These are phyloP conservation scores for Zygaena filipendulae DNA, from an alignment of 2,888 invertebrate species.

Conservation along the genomic window DNA sequence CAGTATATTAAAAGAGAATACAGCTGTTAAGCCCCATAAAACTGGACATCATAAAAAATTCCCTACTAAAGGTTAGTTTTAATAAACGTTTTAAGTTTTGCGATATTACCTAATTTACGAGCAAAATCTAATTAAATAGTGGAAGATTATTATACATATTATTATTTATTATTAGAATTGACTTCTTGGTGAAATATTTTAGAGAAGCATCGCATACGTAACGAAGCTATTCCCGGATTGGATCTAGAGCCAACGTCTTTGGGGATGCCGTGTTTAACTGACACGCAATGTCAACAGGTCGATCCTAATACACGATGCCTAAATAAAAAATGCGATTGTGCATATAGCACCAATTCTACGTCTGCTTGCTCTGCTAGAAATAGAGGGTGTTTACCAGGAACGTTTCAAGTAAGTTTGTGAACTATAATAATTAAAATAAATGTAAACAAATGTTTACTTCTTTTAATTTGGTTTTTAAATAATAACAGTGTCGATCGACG, in stretches of 20 bases:
- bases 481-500: constrained; percentile 80
- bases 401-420: constrained; percentile 83
- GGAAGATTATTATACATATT: constrained; percentile 2
- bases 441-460: too few species aligned
- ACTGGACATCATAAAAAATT: constrained; percentile 55
- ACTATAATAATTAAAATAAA: too few species aligned
- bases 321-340: constrained; percentile 82
- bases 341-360: constrained; percentile 66
- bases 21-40: constrained; percentile 38
- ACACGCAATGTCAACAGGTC: constrained; percentile 82
- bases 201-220: constrained; percentile 53
- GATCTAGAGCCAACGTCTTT: constrained; percentile 73
- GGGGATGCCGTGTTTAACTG: constrained; percentile 78
- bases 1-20: constrained; percentile 35
- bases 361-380: constrained; percentile 76
- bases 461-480: background rate
- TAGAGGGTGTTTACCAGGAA: constrained; percentile 84
- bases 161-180: constrained; percentile 2
- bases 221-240: constrained; percentile 37
- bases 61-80: constrained; percentile 49
- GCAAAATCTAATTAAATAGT: background rate
- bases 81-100: background rate
- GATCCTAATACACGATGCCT: constrained; percentile 82
- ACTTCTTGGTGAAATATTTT: constrained; percentile 17
- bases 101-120: background rate